Conservation (phyloP, 2,888 invertebrate genomes). For the Griposia aprilina region DNA sequence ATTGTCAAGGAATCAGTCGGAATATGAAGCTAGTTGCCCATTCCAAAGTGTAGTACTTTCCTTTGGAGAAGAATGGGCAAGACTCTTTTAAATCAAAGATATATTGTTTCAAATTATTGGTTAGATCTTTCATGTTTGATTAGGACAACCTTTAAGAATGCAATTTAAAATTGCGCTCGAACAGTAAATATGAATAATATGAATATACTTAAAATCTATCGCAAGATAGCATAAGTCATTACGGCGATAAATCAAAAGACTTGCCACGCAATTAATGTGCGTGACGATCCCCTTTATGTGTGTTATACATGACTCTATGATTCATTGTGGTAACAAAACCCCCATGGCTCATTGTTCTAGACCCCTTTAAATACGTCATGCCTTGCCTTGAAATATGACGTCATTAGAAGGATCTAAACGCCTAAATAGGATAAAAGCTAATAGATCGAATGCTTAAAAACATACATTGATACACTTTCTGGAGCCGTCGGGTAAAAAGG, state of each 20-base stretch:
- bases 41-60: too few relatives aligned
- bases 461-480: not conserved
- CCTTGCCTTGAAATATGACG: not conserved
- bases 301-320: not conserved
- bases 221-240: not conserved
- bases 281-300: constrained; percentile 1
- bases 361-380: not conserved
- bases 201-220: not conserved
- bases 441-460: too few relatives aligned
- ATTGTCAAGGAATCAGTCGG: too few relatives aligned
- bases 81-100: not conserved
- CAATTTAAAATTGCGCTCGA: not conserved
- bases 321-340: constrained; percentile 1
- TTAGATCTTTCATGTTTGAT: too few relatives aligned
- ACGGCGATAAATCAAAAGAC: not conserved
- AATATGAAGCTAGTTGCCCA: too few relatives aligned
- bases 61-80: too few relatives aligned
- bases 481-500: not conserved
- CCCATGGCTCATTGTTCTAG: not conserved
- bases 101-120: not conserved
- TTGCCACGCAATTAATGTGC: constrained; percentile 25
- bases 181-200: not conserved
- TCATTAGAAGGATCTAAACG: not conserved
- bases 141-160: not conserved
- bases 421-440: not conserved